Evolutionary conservation across 2,888 invertebrate genomes (phyloP).

Genomic region (Rhaphigaster nebulosa): DNA sequence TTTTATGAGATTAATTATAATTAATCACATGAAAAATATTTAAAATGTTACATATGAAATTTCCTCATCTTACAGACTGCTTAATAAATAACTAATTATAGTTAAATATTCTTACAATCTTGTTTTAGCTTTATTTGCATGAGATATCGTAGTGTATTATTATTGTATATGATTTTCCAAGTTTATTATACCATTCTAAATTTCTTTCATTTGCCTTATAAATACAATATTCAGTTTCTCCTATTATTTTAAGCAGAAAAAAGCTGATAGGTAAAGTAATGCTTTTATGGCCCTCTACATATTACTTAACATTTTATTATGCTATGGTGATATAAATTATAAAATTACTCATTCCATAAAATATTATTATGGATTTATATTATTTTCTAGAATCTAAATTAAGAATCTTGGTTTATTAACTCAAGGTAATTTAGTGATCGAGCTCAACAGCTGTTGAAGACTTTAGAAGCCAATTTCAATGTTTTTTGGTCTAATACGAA

Average conservation of each 20-base stretch:
- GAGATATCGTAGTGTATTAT: neutral
- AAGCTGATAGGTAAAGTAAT: conserved; percentile 18
- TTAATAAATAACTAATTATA: neutral
- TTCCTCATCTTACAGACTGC: neutral
- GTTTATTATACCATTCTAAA: neutral
- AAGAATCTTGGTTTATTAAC: neutral
- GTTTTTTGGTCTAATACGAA: neutral
- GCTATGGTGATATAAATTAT: neutral
- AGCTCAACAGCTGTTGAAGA: neutral
- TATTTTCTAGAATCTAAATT: neutral
- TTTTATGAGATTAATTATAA: neutral
- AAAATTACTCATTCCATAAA: neutral
- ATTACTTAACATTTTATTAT: neutral
- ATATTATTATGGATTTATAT: neutral
- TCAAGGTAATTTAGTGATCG: neutral
- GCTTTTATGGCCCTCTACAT: neutral
- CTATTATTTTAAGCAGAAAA: neutral
- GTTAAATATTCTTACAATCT: neutral
- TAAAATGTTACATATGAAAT: neutral
- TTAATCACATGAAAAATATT: conserved; percentile 19
- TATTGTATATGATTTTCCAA: neutral
- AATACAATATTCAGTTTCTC: neutral
- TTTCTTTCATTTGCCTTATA: neutral
- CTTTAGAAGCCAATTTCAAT: neutral
- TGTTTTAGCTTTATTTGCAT: neutral